Conservation (phyloP, 2,888 invertebrate species). For the Cosmopolites sordidus region DNA sequence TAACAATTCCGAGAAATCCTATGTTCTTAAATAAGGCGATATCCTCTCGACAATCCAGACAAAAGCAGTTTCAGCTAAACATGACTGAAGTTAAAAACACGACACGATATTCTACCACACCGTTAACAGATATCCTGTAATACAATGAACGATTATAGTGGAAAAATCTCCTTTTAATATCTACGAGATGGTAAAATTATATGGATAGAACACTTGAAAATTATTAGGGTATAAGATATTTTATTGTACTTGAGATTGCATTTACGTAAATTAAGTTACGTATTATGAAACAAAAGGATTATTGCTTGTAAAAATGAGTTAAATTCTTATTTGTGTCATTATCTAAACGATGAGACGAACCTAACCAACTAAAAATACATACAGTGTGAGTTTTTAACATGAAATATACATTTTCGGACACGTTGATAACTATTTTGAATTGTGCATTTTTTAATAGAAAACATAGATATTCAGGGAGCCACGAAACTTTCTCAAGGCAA, state of each 20-base stretch:
- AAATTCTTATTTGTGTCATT: background rate
- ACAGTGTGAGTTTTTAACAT: too few species aligned
- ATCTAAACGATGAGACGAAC: background rate
- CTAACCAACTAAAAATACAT: background rate
- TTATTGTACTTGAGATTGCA: conserved; percentile 10
- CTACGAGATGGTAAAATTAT: conserved; percentile 11
- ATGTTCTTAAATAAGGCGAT: too few species aligned
- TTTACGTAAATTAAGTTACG: conserved; percentile 18
- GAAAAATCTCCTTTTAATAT: conserved; percentile 16
- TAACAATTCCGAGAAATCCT: too few species aligned
- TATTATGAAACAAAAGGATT: conserved; percentile 8
- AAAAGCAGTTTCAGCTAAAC: conserved; percentile 7
- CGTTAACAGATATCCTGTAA: conserved; percentile 13
- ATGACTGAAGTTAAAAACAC: conserved; percentile 6
- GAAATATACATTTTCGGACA: too few species aligned
- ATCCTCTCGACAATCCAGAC: conserved; percentile 2
- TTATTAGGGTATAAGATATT: conserved; percentile 18
- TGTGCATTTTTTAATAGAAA: too few species aligned
- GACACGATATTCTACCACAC: conserved; percentile 4
- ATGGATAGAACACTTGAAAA: conserved; percentile 10
- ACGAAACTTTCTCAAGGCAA: too few species aligned
- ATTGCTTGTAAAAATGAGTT: background rate
- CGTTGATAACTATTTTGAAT: too few species aligned
- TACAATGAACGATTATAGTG: conserved; percentile 8
- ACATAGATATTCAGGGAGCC: too few species aligned